Evolutionary conservation across 2,888 invertebrate genomes (phyloP).

Genomic region (Eristalis intricaria): DNA sequence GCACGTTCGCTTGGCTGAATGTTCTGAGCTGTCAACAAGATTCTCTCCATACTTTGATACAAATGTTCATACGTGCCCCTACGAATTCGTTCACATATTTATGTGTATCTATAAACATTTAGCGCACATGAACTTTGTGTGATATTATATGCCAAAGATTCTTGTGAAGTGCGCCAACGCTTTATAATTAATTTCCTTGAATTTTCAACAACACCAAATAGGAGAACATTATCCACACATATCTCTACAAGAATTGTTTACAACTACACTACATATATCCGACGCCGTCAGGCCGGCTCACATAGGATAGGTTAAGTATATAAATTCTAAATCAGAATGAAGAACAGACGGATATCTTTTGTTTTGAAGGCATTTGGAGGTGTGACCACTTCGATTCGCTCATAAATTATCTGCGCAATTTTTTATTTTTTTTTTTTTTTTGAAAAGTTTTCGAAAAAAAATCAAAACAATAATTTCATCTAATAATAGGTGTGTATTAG

Average conservation of each 20-base stretch:
- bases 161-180: conserved; percentile 33
- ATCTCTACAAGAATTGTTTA: neutral
- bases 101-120: neutral
- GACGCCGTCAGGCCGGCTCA: neutral
- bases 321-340: neutral
- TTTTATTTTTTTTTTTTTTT: no score
- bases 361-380: neutral
- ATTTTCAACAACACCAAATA: neutral
- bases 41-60: neutral
- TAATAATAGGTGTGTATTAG: neutral
- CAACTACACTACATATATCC: neutral
- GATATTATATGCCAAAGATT: conserved; percentile 17
- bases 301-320: neutral
- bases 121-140: conserved; percentile 16
- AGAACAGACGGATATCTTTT: neutral
- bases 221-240: neutral
- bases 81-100: no score
- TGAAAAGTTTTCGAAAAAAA: neutral
- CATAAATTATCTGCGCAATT: neutral
- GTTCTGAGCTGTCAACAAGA: conserved; percentile 21
- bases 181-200: conserved; percentile 16
- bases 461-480: neutral
- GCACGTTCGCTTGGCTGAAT: neutral
- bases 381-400: neutral
- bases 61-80: neutral